Percentiles rank a stretch among this genome's conserved stretches.
Conservation (phyloP, 2,113 vertebrate species). For the Puffinus mauretanicus region DNA sequence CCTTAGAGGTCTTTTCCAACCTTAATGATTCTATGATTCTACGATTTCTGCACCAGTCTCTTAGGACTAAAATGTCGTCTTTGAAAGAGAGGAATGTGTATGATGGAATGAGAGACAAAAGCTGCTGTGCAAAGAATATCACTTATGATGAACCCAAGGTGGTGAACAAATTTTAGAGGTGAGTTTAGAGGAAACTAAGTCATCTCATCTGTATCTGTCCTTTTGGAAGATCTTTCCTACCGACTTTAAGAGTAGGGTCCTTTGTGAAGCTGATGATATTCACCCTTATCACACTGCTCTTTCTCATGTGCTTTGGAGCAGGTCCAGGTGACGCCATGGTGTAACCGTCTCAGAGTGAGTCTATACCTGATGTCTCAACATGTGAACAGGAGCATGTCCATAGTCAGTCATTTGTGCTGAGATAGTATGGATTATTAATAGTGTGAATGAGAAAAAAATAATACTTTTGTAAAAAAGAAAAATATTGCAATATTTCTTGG, state of each 20-base stretch:
- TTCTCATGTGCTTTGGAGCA: not conserved
- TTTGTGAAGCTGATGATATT: not conserved
- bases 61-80: not conserved
- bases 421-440: not conserved
- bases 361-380: not conserved
- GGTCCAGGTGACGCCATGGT: not conserved
- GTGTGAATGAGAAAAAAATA: not conserved
- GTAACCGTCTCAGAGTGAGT: not conserved
- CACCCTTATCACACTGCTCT: not conserved
- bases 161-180: not conserved
- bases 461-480: not conserved
- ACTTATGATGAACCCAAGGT: not conserved
- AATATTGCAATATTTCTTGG: not conserved
- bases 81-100: not conserved
- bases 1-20: too few relatives aligned
- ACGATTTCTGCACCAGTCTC: not conserved
- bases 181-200: not conserved
- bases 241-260: not conserved
- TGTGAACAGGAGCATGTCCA: not conserved
- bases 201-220: not conserved
- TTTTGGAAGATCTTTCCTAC: not conserved
- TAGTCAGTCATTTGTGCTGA: not conserved
- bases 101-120: not conserved
- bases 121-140: not conserved
- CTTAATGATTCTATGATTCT: too few relatives aligned